phyloP scores from a whole-genome alignment of 2,113 vertebrate genomes.

The Cisticola juncidis region DNA sequence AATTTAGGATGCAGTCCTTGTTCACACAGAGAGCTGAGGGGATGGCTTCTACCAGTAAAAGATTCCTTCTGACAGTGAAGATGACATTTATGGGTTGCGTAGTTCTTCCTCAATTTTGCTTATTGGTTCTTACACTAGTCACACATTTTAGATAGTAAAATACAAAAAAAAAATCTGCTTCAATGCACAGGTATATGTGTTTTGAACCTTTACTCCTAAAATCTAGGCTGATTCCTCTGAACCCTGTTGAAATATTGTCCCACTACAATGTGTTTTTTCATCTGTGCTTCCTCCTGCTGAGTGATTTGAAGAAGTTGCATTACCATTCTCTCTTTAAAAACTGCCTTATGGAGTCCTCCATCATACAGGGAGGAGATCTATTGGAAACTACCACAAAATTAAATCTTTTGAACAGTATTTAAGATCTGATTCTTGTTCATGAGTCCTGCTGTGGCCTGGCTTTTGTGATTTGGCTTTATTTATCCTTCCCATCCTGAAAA shows the following conservation, averaged over 20 bases:
- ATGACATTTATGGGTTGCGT: not conserved
- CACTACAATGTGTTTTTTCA: not conserved
- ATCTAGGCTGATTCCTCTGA: not conserved
- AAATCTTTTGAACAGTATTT: not conserved
- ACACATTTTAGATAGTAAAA: not conserved
- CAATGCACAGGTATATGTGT: not conserved
- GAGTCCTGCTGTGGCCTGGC: not conserved
- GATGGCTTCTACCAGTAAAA: not conserved
- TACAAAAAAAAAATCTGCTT: not conserved
- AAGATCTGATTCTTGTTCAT: not conserved
- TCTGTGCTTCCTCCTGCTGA: not conserved
- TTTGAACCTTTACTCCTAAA: not conserved
- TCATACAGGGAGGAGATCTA: not conserved
- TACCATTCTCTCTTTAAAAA: not conserved
- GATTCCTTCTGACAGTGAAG: not conserved
- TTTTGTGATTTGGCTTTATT: not conserved
- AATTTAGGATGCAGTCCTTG: not conserved
- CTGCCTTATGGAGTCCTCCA: not conserved
- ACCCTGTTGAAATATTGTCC: not conserved
- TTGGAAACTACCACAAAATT: not conserved
- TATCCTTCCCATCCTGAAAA: not conserved
- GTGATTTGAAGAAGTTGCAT: not conserved
- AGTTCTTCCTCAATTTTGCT: not conserved
- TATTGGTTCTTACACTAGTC: not conserved
- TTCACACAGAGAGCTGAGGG: not conserved